Evolutionary conservation across 1,140 invertebrate genomes (phyloP).

Genomic region (Megalopta genalis): DNA sequence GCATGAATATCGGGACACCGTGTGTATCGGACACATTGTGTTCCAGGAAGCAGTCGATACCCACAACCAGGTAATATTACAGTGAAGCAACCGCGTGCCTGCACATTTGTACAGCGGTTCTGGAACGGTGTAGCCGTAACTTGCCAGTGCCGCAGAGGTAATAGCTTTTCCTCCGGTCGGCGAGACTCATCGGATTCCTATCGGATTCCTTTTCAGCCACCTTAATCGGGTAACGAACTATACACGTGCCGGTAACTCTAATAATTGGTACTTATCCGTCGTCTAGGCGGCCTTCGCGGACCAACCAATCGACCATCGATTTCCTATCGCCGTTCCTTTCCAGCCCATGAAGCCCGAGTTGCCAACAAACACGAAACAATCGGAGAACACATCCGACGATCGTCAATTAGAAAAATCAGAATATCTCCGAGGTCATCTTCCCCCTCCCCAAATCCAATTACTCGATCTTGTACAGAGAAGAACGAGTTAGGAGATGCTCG

Average conservation of each 20-base stretch:
- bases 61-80: background rate
- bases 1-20: too few relatives aligned
- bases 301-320: constrained; percentile 49
- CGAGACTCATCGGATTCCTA: constrained; percentile 66
- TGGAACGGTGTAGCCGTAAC: constrained; percentile 1
- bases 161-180: constrained; percentile 63
- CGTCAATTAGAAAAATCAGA: constrained; percentile 1
- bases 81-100: constrained; percentile 2
- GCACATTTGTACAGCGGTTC: constrained; percentile 11
- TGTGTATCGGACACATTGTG: background rate
- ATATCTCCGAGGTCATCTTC: too few relatives aligned
- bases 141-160: constrained; percentile 42
- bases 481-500: too few relatives aligned
- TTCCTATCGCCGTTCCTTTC: constrained; percentile 14
- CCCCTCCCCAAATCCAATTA: too few relatives aligned
- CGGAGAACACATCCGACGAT: background rate
- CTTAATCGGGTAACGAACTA: constrained; percentile 72
- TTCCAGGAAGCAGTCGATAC: background rate
- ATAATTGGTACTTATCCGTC: constrained; percentile 74
- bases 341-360: background rate
- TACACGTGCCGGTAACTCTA: constrained; percentile 68
- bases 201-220: constrained; percentile 71
- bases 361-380: constrained; percentile 1
- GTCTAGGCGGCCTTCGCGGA: constrained; percentile 49
- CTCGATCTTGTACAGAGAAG: too few relatives aligned